A percentile compares a stretch with the other conserved stretches of the same genome.
phyloP scores from a whole-genome alignment of 1,140 invertebrate species.

The Orchesella cincta region DNA sequence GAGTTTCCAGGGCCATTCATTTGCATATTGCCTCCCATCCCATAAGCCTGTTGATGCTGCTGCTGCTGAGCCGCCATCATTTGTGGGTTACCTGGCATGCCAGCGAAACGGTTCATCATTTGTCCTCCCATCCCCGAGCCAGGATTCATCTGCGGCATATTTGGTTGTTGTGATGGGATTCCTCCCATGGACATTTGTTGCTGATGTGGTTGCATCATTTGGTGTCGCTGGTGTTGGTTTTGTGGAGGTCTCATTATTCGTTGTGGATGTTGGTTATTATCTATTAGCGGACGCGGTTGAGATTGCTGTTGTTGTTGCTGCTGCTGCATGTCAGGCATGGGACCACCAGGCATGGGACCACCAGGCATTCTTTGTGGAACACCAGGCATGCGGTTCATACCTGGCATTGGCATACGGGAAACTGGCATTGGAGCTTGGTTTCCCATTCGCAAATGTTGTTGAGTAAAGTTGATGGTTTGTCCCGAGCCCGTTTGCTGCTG shows the following conservation, averaged over 20 bases:
- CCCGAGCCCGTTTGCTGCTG: slow-evolving; percentile 16
- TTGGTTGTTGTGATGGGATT: slow-evolving; percentile 22
- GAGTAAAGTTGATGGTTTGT: slow-evolving; percentile 51
- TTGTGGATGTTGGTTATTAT: slow-evolving; percentile 15
- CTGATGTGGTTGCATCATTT: slow-evolving; percentile 31
- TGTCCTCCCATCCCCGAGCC: background rate
- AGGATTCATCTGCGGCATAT: background rate
- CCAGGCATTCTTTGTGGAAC: background rate
- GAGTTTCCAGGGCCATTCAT: background rate
- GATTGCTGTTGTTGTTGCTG: slow-evolving; percentile 59
- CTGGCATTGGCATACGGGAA: background rate
- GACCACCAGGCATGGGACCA: background rate
- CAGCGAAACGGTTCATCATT: background rate
- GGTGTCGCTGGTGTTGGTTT: background rate
- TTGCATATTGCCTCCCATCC: slow-evolving; percentile 17
- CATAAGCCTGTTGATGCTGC: slow-evolving; percentile 22
- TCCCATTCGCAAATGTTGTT: slow-evolving; percentile 45
- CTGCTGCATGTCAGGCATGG: slow-evolving; percentile 38
- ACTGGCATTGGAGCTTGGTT: background rate
- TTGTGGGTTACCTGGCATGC: slow-evolving; percentile 15
- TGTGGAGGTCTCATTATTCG: background rate
- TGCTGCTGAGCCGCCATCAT: too few species aligned
- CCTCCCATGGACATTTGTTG: slow-evolving; percentile 32
- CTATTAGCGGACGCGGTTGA: background rate
- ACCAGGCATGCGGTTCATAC: background rate